Conservation (phyloP, 2,113 vertebrate genomes). For the Perccottus glenii region DNA sequence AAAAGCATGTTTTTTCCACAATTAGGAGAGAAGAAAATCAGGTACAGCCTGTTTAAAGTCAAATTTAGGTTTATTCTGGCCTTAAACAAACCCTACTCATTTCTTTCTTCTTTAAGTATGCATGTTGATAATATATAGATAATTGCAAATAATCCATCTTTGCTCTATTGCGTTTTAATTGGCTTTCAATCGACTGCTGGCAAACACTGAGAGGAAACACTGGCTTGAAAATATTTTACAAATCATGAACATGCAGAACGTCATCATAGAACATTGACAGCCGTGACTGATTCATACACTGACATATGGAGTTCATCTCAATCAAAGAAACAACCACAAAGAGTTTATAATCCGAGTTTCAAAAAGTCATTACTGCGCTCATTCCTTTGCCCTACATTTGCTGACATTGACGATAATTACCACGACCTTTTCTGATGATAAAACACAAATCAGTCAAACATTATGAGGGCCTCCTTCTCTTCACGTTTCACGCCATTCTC, state of each 20-base stretch:
- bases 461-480: conserved; percentile 59
- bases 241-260: conserved; percentile 27
- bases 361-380: conserved; percentile 55
- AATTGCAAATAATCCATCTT: too few species aligned
- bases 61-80: too few species aligned
- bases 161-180: conserved; percentile 31
- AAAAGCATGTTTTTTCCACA: too few species aligned
- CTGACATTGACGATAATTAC: conserved; percentile 76
- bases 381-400: conserved; percentile 57
- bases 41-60: too few species aligned
- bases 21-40: too few species aligned
- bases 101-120: too few species aligned
- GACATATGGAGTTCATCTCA: conserved; percentile 48
- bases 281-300: conserved; percentile 26
- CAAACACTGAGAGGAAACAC: conserved; percentile 10
- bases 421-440: conserved; percentile 70
- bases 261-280: conserved; percentile 34
- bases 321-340: conserved; percentile 53
- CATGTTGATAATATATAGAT: too few species aligned
- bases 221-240: conserved; percentile 35
- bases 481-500: conserved; percentile 67
- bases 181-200: conserved; percentile 23
- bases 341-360: conserved; percentile 63
- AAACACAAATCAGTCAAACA: conserved; percentile 75
- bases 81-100: too few species aligned